phyloP scores from a whole-genome alignment of 2,113 vertebrate genomes.

The Myodes glareolus region DNA sequence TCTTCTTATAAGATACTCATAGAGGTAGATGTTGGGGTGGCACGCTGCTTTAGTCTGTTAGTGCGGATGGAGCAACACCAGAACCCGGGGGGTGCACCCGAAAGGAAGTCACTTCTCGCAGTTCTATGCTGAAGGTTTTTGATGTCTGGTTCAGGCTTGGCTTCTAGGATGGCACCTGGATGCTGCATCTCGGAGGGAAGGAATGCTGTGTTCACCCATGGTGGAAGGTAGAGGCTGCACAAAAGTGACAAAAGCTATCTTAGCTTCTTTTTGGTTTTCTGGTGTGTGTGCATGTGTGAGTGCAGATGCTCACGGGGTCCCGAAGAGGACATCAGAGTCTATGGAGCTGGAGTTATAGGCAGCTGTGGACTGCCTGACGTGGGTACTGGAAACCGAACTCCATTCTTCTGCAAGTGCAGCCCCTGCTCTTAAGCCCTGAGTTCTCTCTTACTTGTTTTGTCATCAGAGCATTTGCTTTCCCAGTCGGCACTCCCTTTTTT shows the following conservation, averaged over 20 bases:
- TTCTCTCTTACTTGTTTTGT: neutral
- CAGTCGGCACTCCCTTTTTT: neutral
- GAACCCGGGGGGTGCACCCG: neutral
- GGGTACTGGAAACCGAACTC: neutral
- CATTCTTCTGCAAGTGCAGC: neutral
- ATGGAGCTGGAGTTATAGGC: neutral
- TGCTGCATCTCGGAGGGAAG: neutral
- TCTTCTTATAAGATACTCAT: neutral
- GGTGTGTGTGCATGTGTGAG: neutral
- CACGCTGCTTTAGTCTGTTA: neutral
- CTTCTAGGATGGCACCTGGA: neutral
- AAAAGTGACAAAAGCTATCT: too few species aligned
- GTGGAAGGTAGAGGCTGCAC: neutral
- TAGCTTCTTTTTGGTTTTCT: neutral
- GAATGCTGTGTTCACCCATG: neutral
- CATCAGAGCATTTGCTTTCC: neutral
- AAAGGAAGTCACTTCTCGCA: neutral
- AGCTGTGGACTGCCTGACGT: neutral
- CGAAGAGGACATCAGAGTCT: neutral
- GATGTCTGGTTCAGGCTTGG: neutral
- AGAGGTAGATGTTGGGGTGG: too few species aligned
- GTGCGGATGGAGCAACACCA: neutral
- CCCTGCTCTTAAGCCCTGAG: neutral
- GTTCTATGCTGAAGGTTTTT: neutral
- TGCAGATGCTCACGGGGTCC: neutral